phyloP scores from a whole-genome alignment of 2,888 invertebrate species.

The Baronia brevicornis region DNA sequence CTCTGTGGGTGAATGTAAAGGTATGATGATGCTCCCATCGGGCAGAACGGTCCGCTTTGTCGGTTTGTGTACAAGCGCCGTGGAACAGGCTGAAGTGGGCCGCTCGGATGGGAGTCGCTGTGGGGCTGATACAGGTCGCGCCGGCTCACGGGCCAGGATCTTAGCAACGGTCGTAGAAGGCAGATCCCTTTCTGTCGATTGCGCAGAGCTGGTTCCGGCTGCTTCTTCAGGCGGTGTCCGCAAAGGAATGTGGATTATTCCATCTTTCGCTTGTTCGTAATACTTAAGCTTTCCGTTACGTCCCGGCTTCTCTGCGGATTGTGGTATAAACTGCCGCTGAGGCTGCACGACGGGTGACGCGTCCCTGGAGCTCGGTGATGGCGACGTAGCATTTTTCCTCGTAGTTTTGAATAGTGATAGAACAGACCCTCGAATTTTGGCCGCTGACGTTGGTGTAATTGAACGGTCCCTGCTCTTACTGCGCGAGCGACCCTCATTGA shows the following conservation, averaged over 20 bases:
- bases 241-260: conserved; percentile 82
- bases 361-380: conserved; percentile 51
- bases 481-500: conserved; percentile 71
- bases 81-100: conserved; percentile 27
- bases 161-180: conserved; percentile 16
- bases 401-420: conserved; percentile 80
- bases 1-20: conserved; percentile 68
- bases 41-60: conserved; percentile 58
- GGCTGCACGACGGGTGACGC: conserved; percentile 44
- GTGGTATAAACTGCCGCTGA: conserved; percentile 39
- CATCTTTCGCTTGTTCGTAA: conserved; percentile 79
- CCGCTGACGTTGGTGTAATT: conserved; percentile 71
- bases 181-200: conserved; percentile 19
- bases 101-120: conserved; percentile 30
- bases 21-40: conserved; percentile 76
- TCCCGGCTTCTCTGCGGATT: conserved; percentile 30
- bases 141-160: conserved; percentile 22
- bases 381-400: conserved; percentile 42
- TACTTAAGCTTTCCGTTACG: conserved; percentile 64
- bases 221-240: conserved; percentile 84
- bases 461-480: conserved; percentile 80
- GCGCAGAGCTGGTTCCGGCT: conserved; percentile 31
- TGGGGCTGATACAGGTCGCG: conserved; percentile 31
- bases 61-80: conserved; percentile 42
- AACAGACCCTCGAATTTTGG: conserved; percentile 79